Evolutionary conservation across 2,797 vertebrate species (phyloP), one percentile per base, ranked within the genome.

Genomic region (Geotria australis): DNA sequence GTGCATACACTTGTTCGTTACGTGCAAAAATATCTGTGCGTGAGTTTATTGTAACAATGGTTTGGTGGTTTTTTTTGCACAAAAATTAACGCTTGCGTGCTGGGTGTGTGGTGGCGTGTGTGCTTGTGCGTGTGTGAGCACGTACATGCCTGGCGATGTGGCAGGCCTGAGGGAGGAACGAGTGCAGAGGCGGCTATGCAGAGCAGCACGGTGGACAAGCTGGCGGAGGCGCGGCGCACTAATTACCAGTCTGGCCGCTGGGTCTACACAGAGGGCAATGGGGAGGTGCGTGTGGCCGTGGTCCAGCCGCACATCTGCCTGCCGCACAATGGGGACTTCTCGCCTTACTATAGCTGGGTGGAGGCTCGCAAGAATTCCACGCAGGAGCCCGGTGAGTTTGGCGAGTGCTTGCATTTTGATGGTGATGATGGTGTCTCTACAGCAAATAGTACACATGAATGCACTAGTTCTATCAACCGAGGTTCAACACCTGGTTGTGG

Each of bases 211-310:
- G 88, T 95, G 66, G 86, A 81, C 60, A 83, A 95, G 70, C 76
- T 96, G 24, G 86, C 89, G 0, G 88, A 96, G 59, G 88, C 89
- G 3, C 72, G 88, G 7, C 69, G 86, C 61, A 95, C 88, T 38
- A 96, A 86, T 0, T 96, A 96, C 67, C 80, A 85, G 61, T 96
- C 88, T 0, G 89, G 89, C 12, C 74, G 86, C 60, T 98, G 89
- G 89, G 81, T 95, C 68, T 98, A 86, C 62, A 85, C 95, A 0
- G 86, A 98, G 58, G 83, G 91, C 66, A 95, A 93, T 0, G 86
- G 88, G 12, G 89, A 98, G 68, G 89, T 83, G 62, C 86, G 83
- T 76, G 84, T 95, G 64, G 81, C 85, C 68, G 94, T 98, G 68
- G 78, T 83, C 0, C 83, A 85, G 2, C 73, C 82, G 2, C 78